Base-by-base conservation (phyloP, 2,113 vertebrate species). In the Sebastes fasciatus region DNA sequence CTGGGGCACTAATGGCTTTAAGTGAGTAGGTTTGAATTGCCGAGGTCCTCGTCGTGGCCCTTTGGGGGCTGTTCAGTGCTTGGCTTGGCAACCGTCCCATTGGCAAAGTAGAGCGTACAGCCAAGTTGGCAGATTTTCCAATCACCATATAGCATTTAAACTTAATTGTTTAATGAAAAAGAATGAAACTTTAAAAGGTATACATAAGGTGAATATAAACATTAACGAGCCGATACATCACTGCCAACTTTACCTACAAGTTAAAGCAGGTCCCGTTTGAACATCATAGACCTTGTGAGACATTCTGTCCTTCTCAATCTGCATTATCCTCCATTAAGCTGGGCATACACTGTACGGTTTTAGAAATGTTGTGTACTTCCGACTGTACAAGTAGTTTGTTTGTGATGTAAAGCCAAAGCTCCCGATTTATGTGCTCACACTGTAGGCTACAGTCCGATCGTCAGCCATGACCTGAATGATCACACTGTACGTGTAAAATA, bases 1-100 rank as follows among this genome's bases (percentile, higher is more conserved):
- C 85, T 76, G 72, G 91, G 79, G 88, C 88, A 80, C 94, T 95
- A 95, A 95, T 95, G 92, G 94, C 88, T 94, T 93, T 89, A 91
- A 94, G 90, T 88, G 90, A 92, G 83, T 42, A 64, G 90, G 89
- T 87, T 94, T 95, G 87, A 92, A 87, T 93, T 92, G 93, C 93
- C 69, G 55, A 74, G 85, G 93, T 93, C 92, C 80, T 74, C 77
- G 85, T 85, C 23, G 86, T 84, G 84, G 89, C 85, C 92, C 89
- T 70, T 64, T 42, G 90, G 86, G 34, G 89, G 68, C 49, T 84
- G 79, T 84, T 91, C 70, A 51, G 80, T 79, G 68, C 64, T 73
- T 46, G 79, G 69, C 54, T 83, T 93, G 90, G 89, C 84, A 64
- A 42, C 54, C 4, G 73, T 89, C 82, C 87, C 69, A 60, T 21